phyloP scores from a whole-genome alignment of 2,113 vertebrate genomes.

The Phylloscopus trochilus region DNA sequence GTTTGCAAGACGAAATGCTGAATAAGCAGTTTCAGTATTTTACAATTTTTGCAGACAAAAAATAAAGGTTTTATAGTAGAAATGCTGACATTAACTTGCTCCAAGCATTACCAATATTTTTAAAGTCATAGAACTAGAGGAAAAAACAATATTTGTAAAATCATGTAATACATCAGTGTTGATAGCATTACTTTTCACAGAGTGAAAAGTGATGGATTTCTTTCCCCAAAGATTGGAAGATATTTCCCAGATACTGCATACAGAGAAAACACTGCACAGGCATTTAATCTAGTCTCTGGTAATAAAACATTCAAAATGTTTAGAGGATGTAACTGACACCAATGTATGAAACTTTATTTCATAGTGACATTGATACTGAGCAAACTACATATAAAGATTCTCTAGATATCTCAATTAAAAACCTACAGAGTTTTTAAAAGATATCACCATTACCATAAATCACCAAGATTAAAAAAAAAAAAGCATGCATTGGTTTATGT shows the following conservation, averaged over 20 bases:
- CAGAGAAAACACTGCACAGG: background rate
- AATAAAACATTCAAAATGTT: background rate
- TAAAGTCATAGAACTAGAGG: background rate
- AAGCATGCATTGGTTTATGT: fast-evolving
- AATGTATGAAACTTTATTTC: background rate
- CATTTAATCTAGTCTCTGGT: background rate
- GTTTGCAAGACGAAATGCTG: background rate
- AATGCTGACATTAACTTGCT: constrained; percentile 20
- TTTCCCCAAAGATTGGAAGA: constrained; percentile 5
- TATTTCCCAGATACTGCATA: constrained; percentile 1
- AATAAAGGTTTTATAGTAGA: constrained; percentile 14
- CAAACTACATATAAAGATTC: background rate
- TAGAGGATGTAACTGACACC: background rate
- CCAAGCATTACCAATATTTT: background rate
- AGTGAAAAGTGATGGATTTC: background rate
- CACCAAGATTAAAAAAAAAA: background rate
- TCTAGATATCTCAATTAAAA: background rate
- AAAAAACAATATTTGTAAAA: background rate
- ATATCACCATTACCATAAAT: background rate
- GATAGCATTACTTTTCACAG: background rate
- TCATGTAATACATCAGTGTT: background rate
- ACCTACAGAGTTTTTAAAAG: background rate
- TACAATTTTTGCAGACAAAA: background rate
- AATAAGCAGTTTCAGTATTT: background rate
- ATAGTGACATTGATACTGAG: background rate